A percentile compares a stretch with the other conserved stretches of the same genome.
These are phyloP conservation scores for Sciaenops ocellatus DNA, from an alignment of 2,797 vertebrate species.

Conservation along the genomic window DNA sequence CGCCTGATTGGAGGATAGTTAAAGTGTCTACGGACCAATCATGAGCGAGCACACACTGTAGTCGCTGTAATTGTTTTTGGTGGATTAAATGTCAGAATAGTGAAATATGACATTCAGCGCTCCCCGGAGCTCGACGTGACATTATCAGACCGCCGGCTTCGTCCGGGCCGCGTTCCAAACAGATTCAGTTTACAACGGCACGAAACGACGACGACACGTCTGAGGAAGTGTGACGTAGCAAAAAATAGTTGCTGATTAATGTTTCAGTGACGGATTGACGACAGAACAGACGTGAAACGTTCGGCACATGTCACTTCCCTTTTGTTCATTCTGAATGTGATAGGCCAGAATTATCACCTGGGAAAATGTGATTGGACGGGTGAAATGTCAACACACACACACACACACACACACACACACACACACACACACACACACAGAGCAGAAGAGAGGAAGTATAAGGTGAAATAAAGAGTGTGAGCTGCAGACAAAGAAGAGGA, in stretches of 20 bases:
- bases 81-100: slow-evolving; percentile 29
- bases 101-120: slow-evolving; percentile 21
- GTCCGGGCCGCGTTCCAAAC: not conserved
- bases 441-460: not conserved
- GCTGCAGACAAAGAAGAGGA: slow-evolving; percentile 31
- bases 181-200: not conserved
- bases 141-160: slow-evolving; percentile 3
- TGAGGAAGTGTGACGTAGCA: not conserved
- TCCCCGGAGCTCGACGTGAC: not conserved
- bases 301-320: not conserved
- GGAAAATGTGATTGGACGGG: not conserved
- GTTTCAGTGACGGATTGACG: not conserved
- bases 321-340: not conserved
- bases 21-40: not conserved
- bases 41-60: not conserved
- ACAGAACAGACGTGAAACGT: not conserved
- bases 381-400: not conserved
- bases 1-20: too few species aligned
- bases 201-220: not conserved
- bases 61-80: not conserved
- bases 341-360: not conserved
- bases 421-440: not conserved
- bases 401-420: too few species aligned
- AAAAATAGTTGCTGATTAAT: not conserved
- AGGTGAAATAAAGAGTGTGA: not conserved